Percentiles rank a stretch among this genome's conserved stretches.
These are phyloP conservation scores for Todus mexicanus DNA, from an alignment of 2,797 vertebrate genomes.

Conservation along the genomic window DNA sequence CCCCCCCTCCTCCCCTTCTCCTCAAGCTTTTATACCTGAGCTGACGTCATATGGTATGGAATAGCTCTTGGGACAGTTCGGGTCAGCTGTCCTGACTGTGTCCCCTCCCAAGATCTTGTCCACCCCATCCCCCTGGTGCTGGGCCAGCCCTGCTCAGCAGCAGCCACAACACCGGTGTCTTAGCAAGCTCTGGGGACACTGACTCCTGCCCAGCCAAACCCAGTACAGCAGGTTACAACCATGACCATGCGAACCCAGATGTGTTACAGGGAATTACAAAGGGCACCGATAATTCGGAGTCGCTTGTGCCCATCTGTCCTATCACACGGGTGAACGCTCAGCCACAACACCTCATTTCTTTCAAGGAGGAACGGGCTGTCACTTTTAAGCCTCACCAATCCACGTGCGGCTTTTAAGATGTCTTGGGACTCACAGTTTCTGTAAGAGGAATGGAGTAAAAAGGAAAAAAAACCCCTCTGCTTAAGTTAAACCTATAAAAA, in stretches of 20 bases:
- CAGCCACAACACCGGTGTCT: too few species aligned
- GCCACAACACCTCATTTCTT: neutral
- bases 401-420: neutral
- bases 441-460: neutral
- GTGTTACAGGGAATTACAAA: neutral
- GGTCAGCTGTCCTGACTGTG: too few species aligned
- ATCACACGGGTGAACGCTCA: fast-evolving
- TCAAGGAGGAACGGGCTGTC: neutral
- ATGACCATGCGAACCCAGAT: fast-evolving
- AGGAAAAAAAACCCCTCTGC: neutral
- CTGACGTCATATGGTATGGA: too few species aligned
- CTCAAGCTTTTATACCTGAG: too few species aligned
- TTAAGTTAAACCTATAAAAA: constrained; percentile 4
- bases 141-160: too few species aligned
- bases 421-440: neutral
- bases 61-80: too few species aligned
- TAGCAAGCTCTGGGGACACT: too few species aligned
- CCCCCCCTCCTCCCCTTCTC: too few species aligned
- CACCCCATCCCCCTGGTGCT: too few species aligned
- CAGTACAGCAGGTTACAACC: neutral
- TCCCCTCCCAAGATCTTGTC: too few species aligned
- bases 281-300: neutral
- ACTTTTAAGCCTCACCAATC: neutral
- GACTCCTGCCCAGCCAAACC: too few species aligned
- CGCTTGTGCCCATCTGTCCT: neutral